phyloP scores from a whole-genome alignment of 2,888 invertebrate species.

The Antitype chi region DNA sequence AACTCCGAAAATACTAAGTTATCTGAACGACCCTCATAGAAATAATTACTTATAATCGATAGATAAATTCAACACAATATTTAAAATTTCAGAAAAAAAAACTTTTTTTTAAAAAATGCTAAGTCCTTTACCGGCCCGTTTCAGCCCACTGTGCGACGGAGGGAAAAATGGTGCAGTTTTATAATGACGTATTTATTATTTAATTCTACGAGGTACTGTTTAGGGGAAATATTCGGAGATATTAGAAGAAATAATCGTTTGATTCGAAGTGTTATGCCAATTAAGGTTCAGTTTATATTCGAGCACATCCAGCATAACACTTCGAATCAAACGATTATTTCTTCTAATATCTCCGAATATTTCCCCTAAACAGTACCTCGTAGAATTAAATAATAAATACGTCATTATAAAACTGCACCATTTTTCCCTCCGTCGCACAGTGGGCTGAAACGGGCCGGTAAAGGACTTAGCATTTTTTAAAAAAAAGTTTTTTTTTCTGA shows the following conservation, averaged over 20 bases:
- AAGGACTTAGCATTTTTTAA: too few species aligned
- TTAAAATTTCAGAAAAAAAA: too few species aligned
- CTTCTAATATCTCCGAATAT: background rate
- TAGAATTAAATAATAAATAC: slow-evolving; percentile 26
- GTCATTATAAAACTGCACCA: slow-evolving; percentile 23
- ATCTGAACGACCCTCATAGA: too few species aligned
- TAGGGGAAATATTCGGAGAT: background rate
- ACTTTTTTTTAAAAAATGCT: too few species aligned
- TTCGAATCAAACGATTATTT: background rate
- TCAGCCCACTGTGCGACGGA: too few species aligned
- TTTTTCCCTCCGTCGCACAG: slow-evolving; percentile 1
- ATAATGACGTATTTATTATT: slow-evolving; percentile 28
- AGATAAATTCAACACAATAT: too few species aligned
- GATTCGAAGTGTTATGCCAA: background rate
- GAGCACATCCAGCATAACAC: background rate
- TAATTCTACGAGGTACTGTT: background rate
- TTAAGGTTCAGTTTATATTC: background rate
- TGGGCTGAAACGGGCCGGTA: too few species aligned
- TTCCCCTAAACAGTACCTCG: background rate
- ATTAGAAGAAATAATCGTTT: background rate
- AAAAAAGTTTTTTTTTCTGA: too few species aligned
- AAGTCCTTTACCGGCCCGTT: too few species aligned
- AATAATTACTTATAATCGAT: too few species aligned
- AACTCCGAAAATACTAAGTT: too few species aligned
- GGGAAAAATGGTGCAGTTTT: slow-evolving; percentile 17